These are phyloP conservation scores for Harpalus rubripes DNA, from an alignment of 2,888 invertebrate genomes.

Conservation along the genomic window DNA sequence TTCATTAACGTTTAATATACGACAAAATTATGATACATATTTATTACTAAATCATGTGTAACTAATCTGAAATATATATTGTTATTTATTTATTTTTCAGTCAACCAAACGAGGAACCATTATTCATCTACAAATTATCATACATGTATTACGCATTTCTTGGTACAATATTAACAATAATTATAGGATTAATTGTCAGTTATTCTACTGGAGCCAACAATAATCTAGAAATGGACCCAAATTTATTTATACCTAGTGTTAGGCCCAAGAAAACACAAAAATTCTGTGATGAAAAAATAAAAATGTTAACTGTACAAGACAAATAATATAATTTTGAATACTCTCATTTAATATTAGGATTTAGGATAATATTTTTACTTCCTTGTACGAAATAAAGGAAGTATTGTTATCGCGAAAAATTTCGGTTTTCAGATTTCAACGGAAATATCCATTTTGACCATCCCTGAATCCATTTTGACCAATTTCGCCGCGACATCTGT, in stretches of 20 bases:
- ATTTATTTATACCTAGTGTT: constrained; percentile 29
- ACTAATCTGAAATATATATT: too few species aligned
- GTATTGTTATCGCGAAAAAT: too few species aligned
- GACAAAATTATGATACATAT: too few species aligned
- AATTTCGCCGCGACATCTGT: too few species aligned
- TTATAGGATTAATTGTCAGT: constrained; percentile 36
- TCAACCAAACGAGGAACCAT: constrained; percentile 11
- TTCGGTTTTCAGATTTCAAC: too few species aligned
- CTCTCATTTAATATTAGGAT: too few species aligned
- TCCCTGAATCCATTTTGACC: too few species aligned
- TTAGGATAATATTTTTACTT: too few species aligned
- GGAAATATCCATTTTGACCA: too few species aligned
- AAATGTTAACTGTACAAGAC: constrained; percentile 11
- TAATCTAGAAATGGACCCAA: neutral
- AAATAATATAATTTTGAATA: neutral
- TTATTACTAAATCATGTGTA: too few species aligned
- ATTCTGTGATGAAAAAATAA: neutral
- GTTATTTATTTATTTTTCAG: constrained; percentile 23
- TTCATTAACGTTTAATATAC: too few species aligned
- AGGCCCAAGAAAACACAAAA: constrained; percentile 10
- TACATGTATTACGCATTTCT: constrained; percentile 34
- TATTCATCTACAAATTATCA: constrained; percentile 42
- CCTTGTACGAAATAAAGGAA: too few species aligned
- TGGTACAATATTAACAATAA: constrained; percentile 43
- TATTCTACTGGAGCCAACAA: constrained; percentile 33